Conservation (phyloP, 2,797 vertebrate genomes). For the Yasuhikotakia modesta region DNA sequence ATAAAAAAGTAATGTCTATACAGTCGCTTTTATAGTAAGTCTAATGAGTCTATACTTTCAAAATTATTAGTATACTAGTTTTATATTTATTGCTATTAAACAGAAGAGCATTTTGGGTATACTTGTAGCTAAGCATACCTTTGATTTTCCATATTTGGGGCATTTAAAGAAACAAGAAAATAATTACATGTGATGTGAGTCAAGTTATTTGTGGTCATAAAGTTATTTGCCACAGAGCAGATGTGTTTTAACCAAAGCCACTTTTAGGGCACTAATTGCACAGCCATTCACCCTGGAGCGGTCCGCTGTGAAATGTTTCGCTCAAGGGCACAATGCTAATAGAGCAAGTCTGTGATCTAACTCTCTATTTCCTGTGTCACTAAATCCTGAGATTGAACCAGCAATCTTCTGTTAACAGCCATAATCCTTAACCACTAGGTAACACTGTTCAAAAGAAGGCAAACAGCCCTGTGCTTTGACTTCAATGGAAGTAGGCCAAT, state of each 20-base stretch:
- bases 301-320: conserved; percentile 11
- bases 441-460: conserved; percentile 17
- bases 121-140: not conserved
- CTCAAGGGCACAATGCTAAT: conserved; percentile 30
- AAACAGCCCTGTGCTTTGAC: conserved; percentile 8
- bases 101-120: conserved; percentile 1
- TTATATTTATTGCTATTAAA: conserved; percentile 9
- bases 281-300: conserved; percentile 22
- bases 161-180: not conserved
- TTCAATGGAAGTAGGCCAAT: not conserved
- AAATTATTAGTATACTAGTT: not conserved
- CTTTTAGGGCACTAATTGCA: conserved; percentile 42
- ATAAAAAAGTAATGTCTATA: not conserved
- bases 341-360: conserved; percentile 36
- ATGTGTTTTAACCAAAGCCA: conserved; percentile 39
- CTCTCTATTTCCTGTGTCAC: conserved; percentile 13
- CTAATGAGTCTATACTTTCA: not conserved
- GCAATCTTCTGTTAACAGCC: conserved; percentile 10
- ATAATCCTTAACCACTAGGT: conserved; percentile 20
- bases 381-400: conserved; percentile 36
- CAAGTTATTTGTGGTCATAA: conserved; percentile 29
- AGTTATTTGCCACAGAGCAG: conserved; percentile 31
- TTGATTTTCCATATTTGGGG: not conserved
- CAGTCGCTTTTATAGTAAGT: too few relatives aligned
- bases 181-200: conserved; percentile 16